Base-by-base conservation (phyloP, 2,888 invertebrate species). In the Heliconius erato region DNA sequence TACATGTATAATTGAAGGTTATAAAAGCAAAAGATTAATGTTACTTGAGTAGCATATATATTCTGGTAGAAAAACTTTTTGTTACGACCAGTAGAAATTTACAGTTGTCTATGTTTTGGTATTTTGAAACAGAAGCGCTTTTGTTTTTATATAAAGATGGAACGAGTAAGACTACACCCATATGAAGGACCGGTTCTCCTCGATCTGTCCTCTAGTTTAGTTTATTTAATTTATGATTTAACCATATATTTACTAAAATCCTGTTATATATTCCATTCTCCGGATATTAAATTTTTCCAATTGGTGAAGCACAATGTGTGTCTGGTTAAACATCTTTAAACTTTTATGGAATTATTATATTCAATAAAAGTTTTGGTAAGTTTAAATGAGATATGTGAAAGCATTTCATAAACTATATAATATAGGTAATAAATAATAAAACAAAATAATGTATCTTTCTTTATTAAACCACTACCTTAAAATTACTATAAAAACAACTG, bases 381-480 rank as follows among this genome's bases (percentile, higher is more conserved):
- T 40, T 40, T 26, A 49, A 28, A 71, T 40, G 49, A 54, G 6
- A 19, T 19, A 44, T 44, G 6, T 32, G 9, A 40, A 44, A 72
- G 23, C 5, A 44, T 44, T 44, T 3, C 40, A 26, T 9, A 28
- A 74, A 26, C 7, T 72, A 23, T n/a, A 4, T 26, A 7, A 74
- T 16, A n/a, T 59, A 14, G 59, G 32, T 32, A 74, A 59, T 59
- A 74, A 74, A 74, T n/a, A 32, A 59, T 32, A 23, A 59, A 32
- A 32, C 12, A 19, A 59, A 40, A 26, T 26, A 44, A n/a, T 26
- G 44, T 72, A 23, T 26, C 32, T 74, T 49, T 40, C 16, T 32
- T 74, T 74, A 32, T 28, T 74, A 44, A 44, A 72, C 44, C 71
- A 32, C 14, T 71, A 71, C 23, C n/a, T 74, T 49, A 49, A 74